Evolutionary conservation across 2,797 vertebrate genomes (phyloP).

Genomic region (Sebastes reedi): DNA sequence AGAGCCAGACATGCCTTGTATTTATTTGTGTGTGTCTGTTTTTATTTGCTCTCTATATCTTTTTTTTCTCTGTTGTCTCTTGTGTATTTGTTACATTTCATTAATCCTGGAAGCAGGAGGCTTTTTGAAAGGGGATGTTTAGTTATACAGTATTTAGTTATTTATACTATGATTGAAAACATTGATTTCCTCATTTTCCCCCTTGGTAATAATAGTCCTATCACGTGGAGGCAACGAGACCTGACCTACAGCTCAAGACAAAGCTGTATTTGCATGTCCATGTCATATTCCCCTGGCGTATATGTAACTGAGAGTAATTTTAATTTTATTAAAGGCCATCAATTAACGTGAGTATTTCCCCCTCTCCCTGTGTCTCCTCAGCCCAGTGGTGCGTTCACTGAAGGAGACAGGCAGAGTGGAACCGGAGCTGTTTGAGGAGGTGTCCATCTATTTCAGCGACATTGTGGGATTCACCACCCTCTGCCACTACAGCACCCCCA

Average conservation of each 20-base stretch:
- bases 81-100: not conserved
- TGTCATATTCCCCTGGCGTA: not conserved
- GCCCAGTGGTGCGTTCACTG: constrained; percentile 94
- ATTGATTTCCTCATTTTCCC: not conserved
- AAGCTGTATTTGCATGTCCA: not conserved
- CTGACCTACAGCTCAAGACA: not conserved
- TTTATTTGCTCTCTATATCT: not conserved
- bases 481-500: constrained; percentile 97
- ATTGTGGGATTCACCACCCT: constrained; percentile 98
- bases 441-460: constrained; percentile 98
- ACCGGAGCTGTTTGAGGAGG: constrained; percentile 95
- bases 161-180: not conserved
- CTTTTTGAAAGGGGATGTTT: not conserved
- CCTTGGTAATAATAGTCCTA: not conserved
- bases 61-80: not conserved
- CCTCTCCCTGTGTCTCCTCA: constrained; percentile 50
- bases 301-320: not conserved
- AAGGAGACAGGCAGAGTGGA: constrained; percentile 94
- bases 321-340: not conserved
- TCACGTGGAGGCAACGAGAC: not conserved
- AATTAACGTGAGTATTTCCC: not conserved
- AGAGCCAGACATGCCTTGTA: no score
- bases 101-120: not conserved
- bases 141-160: not conserved
- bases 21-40: not conserved